Base-by-base conservation (phyloP, 2,797 vertebrate species). In the Oreochromis grahami region DNA sequence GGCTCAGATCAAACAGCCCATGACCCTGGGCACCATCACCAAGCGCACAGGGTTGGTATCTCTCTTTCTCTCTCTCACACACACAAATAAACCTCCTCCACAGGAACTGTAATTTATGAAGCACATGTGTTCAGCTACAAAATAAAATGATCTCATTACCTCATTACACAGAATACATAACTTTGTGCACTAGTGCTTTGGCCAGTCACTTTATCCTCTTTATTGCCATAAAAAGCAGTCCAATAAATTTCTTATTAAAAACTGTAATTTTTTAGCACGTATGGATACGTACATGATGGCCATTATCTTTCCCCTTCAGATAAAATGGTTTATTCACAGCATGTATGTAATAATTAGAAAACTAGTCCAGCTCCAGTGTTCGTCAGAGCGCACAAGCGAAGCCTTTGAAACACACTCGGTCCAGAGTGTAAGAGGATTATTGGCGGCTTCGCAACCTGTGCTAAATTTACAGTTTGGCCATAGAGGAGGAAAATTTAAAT, bases 1-100 rank as follows among this genome's bases (percentile, higher is more conserved):
- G 83, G 98, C 98, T 55, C 99, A 99, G 90, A 99, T 99, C 96
- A 99, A 99, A 68, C 98, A 99, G 92, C 98, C 98, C 83, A 97
- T 99, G 98, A 99, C 98, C 13, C 94, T 99, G 76, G 98, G 98
- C 74, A 98, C 98, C 93, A 99, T 99, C 96, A 99, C 98, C 87
- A 99, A 99, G 86, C 97, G 98, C 76, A 97, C 97, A 2, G 98
- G 98, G 98, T 99, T 97, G 97, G 97, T 89, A 56, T 74, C 70
- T 8, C 15, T 48, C 24, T 3, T 8, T 24, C 19, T 3, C 32
- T 3, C 19, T 0, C 34, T 17, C 29, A 12, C 60, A 10, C 60
- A n/a, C 50, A 38, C 58, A 34, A 21, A 12, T 24, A 19, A 4
- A 41, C 17, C 11, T 24, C 12, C 45, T 78, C 58, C 51, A 55